Base-by-base conservation (phyloP, 92 coral and sea anemone genomes). In the Zoanthus gigantus region DNA sequence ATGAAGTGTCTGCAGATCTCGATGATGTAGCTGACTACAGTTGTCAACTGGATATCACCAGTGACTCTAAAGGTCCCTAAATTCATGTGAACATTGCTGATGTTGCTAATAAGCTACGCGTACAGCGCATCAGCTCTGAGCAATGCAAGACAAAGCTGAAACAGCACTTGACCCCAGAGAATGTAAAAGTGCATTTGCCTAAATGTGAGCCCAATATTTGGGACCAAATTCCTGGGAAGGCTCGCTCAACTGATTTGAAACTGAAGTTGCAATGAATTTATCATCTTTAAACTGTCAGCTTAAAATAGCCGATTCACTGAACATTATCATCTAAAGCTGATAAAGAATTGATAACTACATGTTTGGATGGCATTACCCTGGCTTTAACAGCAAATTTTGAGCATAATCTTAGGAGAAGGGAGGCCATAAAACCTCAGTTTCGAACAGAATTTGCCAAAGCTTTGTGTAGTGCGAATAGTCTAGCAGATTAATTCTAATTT, bases 401-500 rank as follows among this genome's bases (percentile, higher is more conserved):
- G 16, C 48, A 80, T n/a, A 90, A 86, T 53, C 88, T 15, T 16
- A 76, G 42, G 42, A 37, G 93, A 79, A 81, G 90, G 75, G 90
- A 90, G 42, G 87, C 90, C 28, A 86, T 84, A 10, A 86, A 71
- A 74, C 93, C 93, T 60, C 88, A 90, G 46, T 90, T 90, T 34
- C 75, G 72, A 45, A 57, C 61, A 2, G 92, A 88, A 72, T 88
- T 91, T 79, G 92, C 92, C n/a, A 92, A 89, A 50, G 92, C 90
- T 9, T 77, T 92, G 72, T 92, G 90, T 77, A 89, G 83, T n/a
- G 79, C 86, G 2, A 79, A 81, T 11, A 72, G 66, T 32, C 94
- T 92, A 18, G 94, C 92, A n/a, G 90, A 92, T 71, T 90, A 87
- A 65, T 87, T 80, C 54, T 74, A 83, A 4, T 88, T 91, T 58